These are phyloP conservation scores for Premnoplex brunnescens DNA, from an alignment of 2,797 vertebrate species.

Conservation along the genomic window DNA sequence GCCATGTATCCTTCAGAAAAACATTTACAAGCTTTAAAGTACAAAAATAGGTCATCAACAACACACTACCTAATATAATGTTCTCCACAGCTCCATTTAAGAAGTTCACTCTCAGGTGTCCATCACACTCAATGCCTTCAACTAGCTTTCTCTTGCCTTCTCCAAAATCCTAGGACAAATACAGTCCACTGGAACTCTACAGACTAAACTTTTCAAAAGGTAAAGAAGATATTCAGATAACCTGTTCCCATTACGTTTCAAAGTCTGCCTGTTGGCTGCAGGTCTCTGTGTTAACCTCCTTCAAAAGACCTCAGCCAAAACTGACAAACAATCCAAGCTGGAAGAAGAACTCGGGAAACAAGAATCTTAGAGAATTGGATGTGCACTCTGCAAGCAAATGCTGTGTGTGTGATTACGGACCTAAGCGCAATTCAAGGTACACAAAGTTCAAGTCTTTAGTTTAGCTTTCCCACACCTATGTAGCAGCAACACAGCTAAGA, in stretches of 20 bases:
- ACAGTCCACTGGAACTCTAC: background rate
- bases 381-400: background rate
- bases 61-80: background rate
- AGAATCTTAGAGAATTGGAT: background rate
- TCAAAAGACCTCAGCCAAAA: background rate
- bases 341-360: background rate
- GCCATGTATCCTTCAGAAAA: background rate
- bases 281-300: background rate
- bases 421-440: background rate
- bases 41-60: background rate
- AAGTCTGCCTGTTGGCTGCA: background rate
- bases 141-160: background rate
- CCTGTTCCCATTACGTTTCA: background rate
- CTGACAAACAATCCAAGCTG: background rate
- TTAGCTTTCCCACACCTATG: background rate
- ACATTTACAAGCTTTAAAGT: background rate
- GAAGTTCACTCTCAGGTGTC: background rate
- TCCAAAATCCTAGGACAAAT: background rate
- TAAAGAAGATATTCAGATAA: background rate
- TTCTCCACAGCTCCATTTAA: background rate
- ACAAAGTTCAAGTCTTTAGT: background rate
- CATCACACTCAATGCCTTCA: background rate
- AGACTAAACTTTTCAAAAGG: background rate
- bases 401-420: background rate
- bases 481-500: background rate